Evolutionary conservation across 2,888 invertebrate species (phyloP).

Genomic region (Bhutanitis thaidina): DNA sequence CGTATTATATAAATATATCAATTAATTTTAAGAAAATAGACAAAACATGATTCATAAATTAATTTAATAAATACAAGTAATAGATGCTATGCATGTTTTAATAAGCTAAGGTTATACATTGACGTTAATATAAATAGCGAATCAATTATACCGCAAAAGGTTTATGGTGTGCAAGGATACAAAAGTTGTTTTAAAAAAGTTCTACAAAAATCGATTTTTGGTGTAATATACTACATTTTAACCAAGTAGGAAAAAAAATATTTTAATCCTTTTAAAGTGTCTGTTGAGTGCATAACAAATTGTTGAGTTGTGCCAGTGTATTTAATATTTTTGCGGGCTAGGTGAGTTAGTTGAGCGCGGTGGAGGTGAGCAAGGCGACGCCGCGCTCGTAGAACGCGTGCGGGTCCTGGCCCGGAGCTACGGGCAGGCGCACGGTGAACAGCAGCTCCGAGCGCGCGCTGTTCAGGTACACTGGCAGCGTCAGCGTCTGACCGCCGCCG

Average conservation of each 20-base stretch:
- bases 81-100: slow-evolving; percentile 16
- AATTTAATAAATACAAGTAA: slow-evolving; percentile 11
- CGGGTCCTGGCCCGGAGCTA: slow-evolving; percentile 93
- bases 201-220: too few relatives aligned
- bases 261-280: too few relatives aligned
- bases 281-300: too few relatives aligned
- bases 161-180: too few relatives aligned
- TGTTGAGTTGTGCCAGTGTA: not conserved
- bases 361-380: slow-evolving; percentile 97
- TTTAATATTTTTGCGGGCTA: not conserved
- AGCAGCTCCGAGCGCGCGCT: slow-evolving; percentile 96
- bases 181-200: too few relatives aligned
- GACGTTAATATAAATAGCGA: not conserved
- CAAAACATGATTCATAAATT: too few relatives aligned
- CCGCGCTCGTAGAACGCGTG: slow-evolving; percentile 99
- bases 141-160: too few relatives aligned
- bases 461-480: slow-evolving; percentile 98
- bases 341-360: slow-evolving; percentile 86
- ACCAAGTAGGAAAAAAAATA: too few relatives aligned
- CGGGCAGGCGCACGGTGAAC: slow-evolving; percentile 96
- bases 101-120: slow-evolving; percentile 18
- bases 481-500: slow-evolving; percentile 81
- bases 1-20: not conserved
- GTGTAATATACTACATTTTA: too few relatives aligned
- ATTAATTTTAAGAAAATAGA: not conserved